A percentile compares a stretch with the other conserved stretches of the same genome.
These are phyloP conservation scores for Brienomyrus longianalis DNA, from an alignment of 2,113 vertebrate species.

Conservation along the genomic window DNA sequence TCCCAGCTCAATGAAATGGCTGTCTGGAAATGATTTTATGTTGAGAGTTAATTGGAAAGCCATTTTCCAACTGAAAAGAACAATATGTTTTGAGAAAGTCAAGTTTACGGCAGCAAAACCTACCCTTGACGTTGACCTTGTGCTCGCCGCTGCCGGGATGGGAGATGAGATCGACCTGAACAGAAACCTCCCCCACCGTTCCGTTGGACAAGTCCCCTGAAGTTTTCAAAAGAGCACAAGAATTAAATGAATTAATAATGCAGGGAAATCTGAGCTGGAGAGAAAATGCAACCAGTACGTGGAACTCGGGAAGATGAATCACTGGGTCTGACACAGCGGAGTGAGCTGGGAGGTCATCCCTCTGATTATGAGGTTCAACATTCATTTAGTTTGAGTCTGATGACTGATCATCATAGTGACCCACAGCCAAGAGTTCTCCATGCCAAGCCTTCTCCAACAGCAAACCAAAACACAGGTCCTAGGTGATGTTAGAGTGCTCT, in stretches of 20 bases:
- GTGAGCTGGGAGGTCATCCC: background rate
- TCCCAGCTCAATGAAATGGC: background rate
- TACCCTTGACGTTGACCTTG: constrained; percentile 94
- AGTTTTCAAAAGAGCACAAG: constrained; percentile 19
- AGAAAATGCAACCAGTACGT: background rate
- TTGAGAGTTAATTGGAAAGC: background rate
- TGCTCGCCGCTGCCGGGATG: constrained; percentile 89
- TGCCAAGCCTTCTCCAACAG: background rate
- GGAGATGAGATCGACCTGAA: constrained; percentile 84
- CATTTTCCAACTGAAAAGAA: background rate
- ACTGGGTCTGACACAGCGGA: background rate
- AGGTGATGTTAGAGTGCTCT: background rate
- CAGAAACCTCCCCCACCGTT: constrained; percentile 83
- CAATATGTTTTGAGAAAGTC: background rate
- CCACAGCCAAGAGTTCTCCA: background rate
- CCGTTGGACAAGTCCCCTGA: constrained; percentile 67
- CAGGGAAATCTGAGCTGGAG: background rate
- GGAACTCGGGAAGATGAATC: background rate
- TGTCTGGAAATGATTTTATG: background rate
- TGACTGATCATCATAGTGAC: background rate
- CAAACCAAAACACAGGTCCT: background rate
- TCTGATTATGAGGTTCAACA: background rate
- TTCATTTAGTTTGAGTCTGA: background rate
- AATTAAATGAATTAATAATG: constrained; percentile 16
- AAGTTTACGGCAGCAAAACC: constrained; percentile 6